Base-by-base conservation (phyloP, 1,140 invertebrate species). In the Pseudomyrmex flavicornis region DNA sequence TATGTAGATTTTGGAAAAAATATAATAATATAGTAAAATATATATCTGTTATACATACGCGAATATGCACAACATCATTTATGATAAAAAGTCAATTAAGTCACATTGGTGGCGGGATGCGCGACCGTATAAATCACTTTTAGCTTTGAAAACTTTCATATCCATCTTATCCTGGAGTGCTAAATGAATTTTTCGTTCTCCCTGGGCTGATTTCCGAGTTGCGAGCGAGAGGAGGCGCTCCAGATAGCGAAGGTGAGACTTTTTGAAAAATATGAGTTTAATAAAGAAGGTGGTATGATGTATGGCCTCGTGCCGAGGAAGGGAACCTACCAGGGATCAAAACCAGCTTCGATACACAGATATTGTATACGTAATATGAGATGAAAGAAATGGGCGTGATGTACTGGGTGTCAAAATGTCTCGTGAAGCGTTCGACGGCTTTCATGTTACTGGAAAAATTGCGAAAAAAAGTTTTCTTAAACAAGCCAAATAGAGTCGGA, bases 241-340 rank as follows among this genome's bases (percentile, higher is more conserved):
- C 56, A 75, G 89, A 88, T 88, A 88, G 84, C 84, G 74, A 68
- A 84, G 83, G 84, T 85, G 86, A 88, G 91, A 89, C 82, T 86
- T 88, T 86, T 90, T 92, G 89, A 93, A 93, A 94, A 93, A 93
- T 94, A 94, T 93, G 92, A 93, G 92, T 94, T 93, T 93, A 93
- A 94, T 94, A 94, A 94, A 94, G 93, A 92, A 92, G 90, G 89
- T 90, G 88, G 90, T 90, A 89, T 93, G 92, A 93, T 94, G 92
- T 93, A 94, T 93, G 88, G 85, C 83, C 70, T 63, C 84, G 66
- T 77, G 85, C 86, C 82, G 84, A 89, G 89, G 89, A 89, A 87
- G 91, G 89, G 83, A 92, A 90, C 90, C 77, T 88, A 85, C 85
- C 89, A 35, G 66, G 89, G 88, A 93, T 93, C 90, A 91, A 91